A percentile compares a stretch with the other conserved stretches of the same genome.
These are phyloP conservation scores for Rhynchomys soricoides DNA, from an alignment of 2,113 vertebrate species.

Conservation along the genomic window DNA sequence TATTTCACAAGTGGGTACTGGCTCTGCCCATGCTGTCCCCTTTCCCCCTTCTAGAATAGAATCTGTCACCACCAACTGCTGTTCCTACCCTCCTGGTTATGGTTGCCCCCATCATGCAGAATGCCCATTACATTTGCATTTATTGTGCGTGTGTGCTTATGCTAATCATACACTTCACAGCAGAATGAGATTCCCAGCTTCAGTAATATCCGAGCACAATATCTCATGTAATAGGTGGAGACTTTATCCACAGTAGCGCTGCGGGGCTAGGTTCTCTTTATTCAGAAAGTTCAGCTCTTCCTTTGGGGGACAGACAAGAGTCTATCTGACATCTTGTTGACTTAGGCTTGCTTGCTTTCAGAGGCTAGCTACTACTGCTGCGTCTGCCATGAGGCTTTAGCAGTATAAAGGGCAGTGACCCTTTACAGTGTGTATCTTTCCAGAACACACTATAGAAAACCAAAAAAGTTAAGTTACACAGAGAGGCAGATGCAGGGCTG, in stretches of 20 bases:
- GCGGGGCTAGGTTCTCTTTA: neutral
- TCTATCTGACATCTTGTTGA: neutral
- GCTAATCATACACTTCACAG: neutral
- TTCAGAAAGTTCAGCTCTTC: neutral
- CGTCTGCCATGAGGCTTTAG: neutral
- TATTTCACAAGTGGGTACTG: neutral
- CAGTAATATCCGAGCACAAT: neutral
- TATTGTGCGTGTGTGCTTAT: neutral
- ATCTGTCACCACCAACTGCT: neutral
- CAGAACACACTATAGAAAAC: neutral
- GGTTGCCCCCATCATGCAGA: neutral
- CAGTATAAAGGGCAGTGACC: neutral
- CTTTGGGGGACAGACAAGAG: slow-evolving; percentile 1
- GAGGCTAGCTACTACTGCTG: neutral
- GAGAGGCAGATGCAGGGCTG: neutral
- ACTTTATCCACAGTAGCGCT: neutral
- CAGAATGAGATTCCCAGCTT: neutral
- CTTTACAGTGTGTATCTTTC: neutral
- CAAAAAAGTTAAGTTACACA: neutral
- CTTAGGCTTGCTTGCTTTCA: neutral
- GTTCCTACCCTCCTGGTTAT: neutral
- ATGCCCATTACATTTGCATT: neutral
- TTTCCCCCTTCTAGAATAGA: neutral
- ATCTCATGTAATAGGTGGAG: neutral
- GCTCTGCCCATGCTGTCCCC: neutral